Evolutionary conservation across 2,113 vertebrate genomes (phyloP), one percentile per base, ranked within the genome.

Genomic region (Grantiella picta): DNA sequence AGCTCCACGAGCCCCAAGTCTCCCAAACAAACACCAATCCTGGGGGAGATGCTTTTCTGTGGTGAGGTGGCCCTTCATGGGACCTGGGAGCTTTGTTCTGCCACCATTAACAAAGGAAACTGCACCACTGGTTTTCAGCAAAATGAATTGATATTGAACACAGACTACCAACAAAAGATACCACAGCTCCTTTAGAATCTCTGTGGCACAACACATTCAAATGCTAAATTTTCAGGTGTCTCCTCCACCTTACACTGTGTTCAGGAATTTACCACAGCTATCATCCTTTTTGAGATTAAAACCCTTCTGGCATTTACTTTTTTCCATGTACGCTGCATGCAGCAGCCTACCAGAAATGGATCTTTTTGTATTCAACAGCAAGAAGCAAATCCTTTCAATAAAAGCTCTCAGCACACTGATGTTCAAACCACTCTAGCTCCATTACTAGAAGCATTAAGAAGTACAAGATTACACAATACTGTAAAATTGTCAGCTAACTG

Each of bases 311-410:
- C 59, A 42, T 42, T 79, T 47, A 35, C 64, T 44, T 53, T 82
- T 35, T 42, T 10, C 17, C 72, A 60, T 29, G 53, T 64, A 83
- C 76, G n/a, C 71, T 42, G 52, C 75, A 89, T 45, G 50, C 60
- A 90, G 50, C 85, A 90, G 40, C 42, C 45, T 57, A 82, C n/a
- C 73, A 92, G 69, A 83, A 89, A 89, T 36, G 16, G 42, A 76
- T 82, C 59, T 53, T 83, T 88, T 88, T 59, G 53, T 75, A 89
- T 72, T 79, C 77, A 89, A 70, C 56, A 96, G 90, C 64, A 81
- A 86, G 88, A 69, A 94, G 72, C 65, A 95, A 95, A 87, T 82
- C 80, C 35, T 36, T 88, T 77, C 54, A 90, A 52, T 59, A 89
- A 85, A 92, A 87, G 80, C 86, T 87, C 28, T 90, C 80, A 63